Evolutionary conservation across 2,797 vertebrate genomes (phyloP), one percentile per base, ranked within the genome.

Genomic region (Hephaestus fuliginosus): DNA sequence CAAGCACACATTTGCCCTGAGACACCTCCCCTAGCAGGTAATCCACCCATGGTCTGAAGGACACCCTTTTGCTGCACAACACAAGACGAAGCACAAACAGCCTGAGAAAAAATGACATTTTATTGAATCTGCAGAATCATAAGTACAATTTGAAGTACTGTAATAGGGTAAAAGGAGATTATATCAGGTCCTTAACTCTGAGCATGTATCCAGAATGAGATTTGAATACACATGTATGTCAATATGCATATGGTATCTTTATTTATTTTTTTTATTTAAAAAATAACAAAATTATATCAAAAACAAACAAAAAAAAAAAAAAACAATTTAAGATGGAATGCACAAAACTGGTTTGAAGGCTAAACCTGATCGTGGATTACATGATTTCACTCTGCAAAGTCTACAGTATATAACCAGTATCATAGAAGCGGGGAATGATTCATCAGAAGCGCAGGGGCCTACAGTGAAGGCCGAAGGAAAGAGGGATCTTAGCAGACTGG

Each of bases 101-200:
- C 81, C 86, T 94, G 94, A 95, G 94, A 93, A 95, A 93, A 95
- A 95, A 95, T 86, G 92, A 93, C 90, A 95, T 93, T 95, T 95
- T 95, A 95, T 95, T 95, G 93, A 94, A 91, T 95, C 91, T 93
- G 93, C 91, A 93, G 94, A 95, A 94, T 94, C 89, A 91, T 92
- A 91, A 91, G 93, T 94, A 95, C 93, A 95, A 88, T 93, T 95
- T 93, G 91, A 95, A 93, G 92, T 95, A 93, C 93, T 95, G 90
- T 93, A 93, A 94, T 90, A 93, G 90, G 89, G 91, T 80, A 91
- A 94, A 88, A 89, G 88, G 86, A 94, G 86, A 94, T 94, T 93
- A 92, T 90, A 90, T 89, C 93, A 94, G 91, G 93, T 94, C 93
- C 92, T 92, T 91, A 88, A 87, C 82, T 88, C 86, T 57, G 90